Base-by-base conservation (phyloP, 1,140 invertebrate genomes). In the Akabosia matsudoensis region DNA sequence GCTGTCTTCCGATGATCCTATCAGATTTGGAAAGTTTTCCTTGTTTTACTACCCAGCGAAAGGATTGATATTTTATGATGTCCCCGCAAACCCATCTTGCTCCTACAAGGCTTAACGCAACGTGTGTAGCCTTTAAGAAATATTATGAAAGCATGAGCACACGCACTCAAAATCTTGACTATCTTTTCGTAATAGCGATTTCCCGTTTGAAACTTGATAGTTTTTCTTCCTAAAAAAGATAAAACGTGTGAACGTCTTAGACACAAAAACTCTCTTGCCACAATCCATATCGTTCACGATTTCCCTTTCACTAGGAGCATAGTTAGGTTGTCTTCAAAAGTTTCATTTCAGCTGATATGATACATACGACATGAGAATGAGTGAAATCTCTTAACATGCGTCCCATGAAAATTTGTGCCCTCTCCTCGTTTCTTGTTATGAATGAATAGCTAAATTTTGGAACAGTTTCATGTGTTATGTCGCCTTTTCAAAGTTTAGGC, bases 161-260 rank as follows among this genome's bases (percentile, higher is more conserved):
- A 45, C 18, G 37, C 37, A 45, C 37, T 10, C 37, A 45, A 7
- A 45, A 45, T 45, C 37, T 45, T 45, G 7, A 45, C 37, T 10
- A 45, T 45, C 37, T 45, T 45, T 45, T 18, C 18, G 7, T 45
- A 45, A 45, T 45, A 45, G 18, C 18, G 18, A 56, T 67, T 67
- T 67, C n/a, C 61, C 61, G 26, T n/a, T 67, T 31, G 31, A 67
- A 67, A 67, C 61, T 67, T 67, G 61, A 67, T 67, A 67, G 30
- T 67, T 67, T 61, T 67, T 67, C 61, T 67, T 24, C 24, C 13
- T 10, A 22, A 67, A 67, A 67, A 30, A 67, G 28, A 67, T 30
- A 67, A 67, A 24, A 30, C 31, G 61, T 67, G 61, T n/a, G 31
- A 67, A 22, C 61, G 61, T 67, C 61, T 67, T 67, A 30, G 26